Evolutionary conservation across 2,888 invertebrate genomes (phyloP), one percentile per base, ranked within the genome.

Genomic region (Myopa testacea): DNA sequence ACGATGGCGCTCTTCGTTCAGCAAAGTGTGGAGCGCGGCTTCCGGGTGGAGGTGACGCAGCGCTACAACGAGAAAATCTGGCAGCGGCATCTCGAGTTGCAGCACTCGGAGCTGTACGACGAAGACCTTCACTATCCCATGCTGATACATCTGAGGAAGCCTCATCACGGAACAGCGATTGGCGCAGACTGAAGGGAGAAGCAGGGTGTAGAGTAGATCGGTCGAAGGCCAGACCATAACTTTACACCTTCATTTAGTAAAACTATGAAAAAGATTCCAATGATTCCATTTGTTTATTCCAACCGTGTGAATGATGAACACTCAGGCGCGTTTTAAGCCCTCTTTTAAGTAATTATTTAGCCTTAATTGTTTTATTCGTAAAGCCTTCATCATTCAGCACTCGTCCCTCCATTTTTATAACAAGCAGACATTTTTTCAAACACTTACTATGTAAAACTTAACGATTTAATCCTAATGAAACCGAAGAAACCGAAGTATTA

Each of bases 91-190:
- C 87, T 92, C 81, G 90, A 92, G 80, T 89, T 93, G 78, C 89
- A 93, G 84, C 85, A 88, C 72, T 87, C 91, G 75, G 91, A 91
- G 84, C 89, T 91, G 80, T 94, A 94, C 86, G 92, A 93, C 84
- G 92, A 93, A 86, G 92, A 94, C 88, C 91, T 93, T 80, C 94
- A 94, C 87, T 94, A 93, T 89, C 94, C 94, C 68, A 90, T 94
- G 81, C 90, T 94, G 78, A 89, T 94, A 83, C 92, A 92, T 84
- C 89, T 94, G 78, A 84, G 82, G 74, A 89, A 89, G 79, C 80
- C 83, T 19, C 72, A 37, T 19, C 38, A 26, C 4, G 26, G 26
- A n/a, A 1, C 62, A n/a, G n/a, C 12, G 14, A 58, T 58, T 10
- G 58, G 5, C 1, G 16, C 14, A 5, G 58, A 58, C 58, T 55